Percentiles rank a stretch among this genome's conserved stretches.
phyloP scores from a whole-genome alignment of 2,113 vertebrate genomes.

The Himantopus leucocephalus region DNA sequence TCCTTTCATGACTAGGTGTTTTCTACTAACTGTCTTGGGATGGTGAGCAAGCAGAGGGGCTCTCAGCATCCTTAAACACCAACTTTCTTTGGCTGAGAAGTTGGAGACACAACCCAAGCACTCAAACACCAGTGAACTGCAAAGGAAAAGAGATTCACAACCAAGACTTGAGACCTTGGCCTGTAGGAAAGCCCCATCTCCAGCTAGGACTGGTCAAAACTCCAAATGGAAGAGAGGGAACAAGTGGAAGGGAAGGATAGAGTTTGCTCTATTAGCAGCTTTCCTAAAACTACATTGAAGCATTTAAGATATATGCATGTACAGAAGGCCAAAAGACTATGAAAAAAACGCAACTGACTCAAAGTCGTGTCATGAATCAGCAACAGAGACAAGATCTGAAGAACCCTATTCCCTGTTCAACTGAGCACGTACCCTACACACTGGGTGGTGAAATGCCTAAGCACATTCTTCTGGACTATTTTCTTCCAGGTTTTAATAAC shows the following conservation, averaged over 20 bases:
- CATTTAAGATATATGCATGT: background rate
- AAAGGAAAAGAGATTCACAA: background rate
- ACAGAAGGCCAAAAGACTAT: background rate
- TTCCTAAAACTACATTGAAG: background rate
- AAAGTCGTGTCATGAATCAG: background rate
- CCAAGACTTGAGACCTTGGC: background rate
- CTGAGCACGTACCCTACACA: background rate
- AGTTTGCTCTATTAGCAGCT: background rate
- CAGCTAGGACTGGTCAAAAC: background rate
- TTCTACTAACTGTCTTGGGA: background rate
- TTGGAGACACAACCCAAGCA: accelerated
- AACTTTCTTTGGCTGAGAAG: background rate
- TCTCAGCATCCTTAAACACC: background rate
- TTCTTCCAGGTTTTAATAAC: background rate
- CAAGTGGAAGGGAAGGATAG: background rate
- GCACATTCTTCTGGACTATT: background rate
- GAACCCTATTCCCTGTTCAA: background rate
- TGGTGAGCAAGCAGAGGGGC: background rate
- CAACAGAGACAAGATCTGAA: background rate
- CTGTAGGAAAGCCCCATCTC: background rate
- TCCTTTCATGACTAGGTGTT: background rate
- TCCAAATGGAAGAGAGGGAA: background rate
- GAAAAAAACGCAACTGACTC: background rate
- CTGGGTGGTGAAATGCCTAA: background rate
- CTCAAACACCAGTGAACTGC: background rate